These are phyloP conservation scores for Montipora capitata DNA, from an alignment of 92 coral and sea anemone species.

Conservation along the genomic window DNA sequence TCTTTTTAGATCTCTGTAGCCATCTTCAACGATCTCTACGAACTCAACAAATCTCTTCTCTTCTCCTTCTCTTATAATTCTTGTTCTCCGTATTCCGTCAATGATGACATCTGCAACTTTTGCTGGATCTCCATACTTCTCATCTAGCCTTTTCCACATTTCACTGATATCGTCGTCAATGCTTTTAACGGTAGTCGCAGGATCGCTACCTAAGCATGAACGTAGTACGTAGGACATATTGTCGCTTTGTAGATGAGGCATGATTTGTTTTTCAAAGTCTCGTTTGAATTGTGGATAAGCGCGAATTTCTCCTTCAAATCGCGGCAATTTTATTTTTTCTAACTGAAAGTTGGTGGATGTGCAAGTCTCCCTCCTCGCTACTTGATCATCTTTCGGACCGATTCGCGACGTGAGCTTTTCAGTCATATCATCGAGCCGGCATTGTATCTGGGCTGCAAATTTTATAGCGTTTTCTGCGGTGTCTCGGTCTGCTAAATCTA, in stretches of 20 bases:
- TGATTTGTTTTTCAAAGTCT: conserved; percentile 70
- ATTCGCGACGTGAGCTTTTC: conserved; percentile 22
- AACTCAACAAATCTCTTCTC: conserved; percentile 47
- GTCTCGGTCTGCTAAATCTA: too few species aligned
- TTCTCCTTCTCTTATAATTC: conserved; percentile 2
- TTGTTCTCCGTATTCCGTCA: conserved; percentile 32
- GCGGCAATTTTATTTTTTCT: conserved; percentile 73
- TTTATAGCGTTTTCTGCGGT: too few species aligned
- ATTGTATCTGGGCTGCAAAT: too few species aligned
- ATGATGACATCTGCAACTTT: conserved; percentile 45
- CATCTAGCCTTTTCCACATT: conserved; percentile 72
- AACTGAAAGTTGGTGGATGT: conserved; percentile 40
- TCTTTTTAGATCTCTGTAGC: conserved; percentile 4
- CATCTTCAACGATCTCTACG: conserved; percentile 59
- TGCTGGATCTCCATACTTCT: conserved; percentile 73
- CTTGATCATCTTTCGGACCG: conserved; percentile 12
- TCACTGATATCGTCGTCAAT: too few species aligned
- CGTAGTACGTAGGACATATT: conserved; percentile 62
- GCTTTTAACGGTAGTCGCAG: conserved; percentile 10
- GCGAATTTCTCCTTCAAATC: conserved; percentile 68
- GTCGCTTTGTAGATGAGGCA: conserved; percentile 35
- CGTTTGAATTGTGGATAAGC: conserved; percentile 69
- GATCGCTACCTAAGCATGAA: conserved; percentile 67
- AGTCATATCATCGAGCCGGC: not conserved
- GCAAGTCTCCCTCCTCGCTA: conserved; percentile 17